A percentile compares a stretch with the other conserved stretches of the same genome.
phyloP scores from a whole-genome alignment of 2,888 invertebrate genomes.

The Blera fallax region DNA sequence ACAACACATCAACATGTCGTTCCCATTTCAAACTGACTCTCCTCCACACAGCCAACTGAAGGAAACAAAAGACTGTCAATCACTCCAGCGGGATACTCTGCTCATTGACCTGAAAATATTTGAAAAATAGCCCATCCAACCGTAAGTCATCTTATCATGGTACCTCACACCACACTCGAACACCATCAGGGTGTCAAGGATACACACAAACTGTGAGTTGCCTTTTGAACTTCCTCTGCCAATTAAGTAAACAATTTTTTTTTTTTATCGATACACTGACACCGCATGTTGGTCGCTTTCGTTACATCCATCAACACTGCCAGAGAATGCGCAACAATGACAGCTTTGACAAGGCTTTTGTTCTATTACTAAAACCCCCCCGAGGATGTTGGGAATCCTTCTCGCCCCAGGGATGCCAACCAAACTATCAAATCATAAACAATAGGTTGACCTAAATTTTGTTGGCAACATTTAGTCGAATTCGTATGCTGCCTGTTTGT shows the following conservation, averaged over 20 bases:
- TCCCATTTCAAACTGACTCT: constrained; percentile 12
- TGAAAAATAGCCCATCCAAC: constrained; percentile 18
- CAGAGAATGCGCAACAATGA: constrained; percentile 22
- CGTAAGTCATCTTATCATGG: constrained; percentile 34
- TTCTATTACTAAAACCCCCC: constrained; percentile 10
- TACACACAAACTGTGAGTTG: background rate
- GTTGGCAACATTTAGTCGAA: constrained; percentile 18
- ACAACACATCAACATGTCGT: constrained; percentile 4
- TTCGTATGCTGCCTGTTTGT: constrained; percentile 12
- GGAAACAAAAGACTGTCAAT: constrained; percentile 45
- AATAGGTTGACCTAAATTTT: constrained; percentile 56
- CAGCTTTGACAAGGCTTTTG: constrained; percentile 39
- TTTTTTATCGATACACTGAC: constrained; percentile 1
- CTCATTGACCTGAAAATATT: constrained; percentile 48
- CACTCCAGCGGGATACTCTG: constrained; percentile 28
- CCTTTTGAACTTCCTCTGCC: background rate
- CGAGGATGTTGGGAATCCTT: background rate
- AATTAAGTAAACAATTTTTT: constrained; percentile 37
- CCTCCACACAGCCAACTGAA: background rate
- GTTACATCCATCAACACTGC: constrained; percentile 41
- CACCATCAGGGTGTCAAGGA: background rate
- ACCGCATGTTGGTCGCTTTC: background rate
- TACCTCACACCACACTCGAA: background rate
- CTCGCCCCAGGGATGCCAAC: background rate
- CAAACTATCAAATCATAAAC: constrained; percentile 54